These are phyloP conservation scores for Gisinianus flammeolus DNA, from an alignment of 2,888 invertebrate genomes.

Conservation along the genomic window DNA sequence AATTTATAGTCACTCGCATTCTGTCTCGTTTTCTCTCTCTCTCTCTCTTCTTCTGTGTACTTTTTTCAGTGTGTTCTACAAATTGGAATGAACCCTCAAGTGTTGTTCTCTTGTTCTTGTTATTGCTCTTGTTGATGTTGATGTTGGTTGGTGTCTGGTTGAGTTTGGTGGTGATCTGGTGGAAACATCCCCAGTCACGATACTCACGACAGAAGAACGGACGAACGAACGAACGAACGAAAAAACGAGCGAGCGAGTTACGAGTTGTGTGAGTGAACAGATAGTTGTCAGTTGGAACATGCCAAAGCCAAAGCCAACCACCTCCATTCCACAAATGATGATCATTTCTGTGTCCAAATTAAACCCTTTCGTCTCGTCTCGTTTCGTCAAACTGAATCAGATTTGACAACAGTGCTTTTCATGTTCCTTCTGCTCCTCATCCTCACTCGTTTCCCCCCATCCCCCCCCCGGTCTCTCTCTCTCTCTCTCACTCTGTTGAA, in stretches of 20 bases:
- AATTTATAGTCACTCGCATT: no score
- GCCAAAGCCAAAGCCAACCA: not conserved
- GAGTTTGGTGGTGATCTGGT: slow-evolving; percentile 28
- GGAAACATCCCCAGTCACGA: slow-evolving; percentile 37
- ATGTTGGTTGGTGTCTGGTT: not conserved
- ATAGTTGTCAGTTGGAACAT: slow-evolving; percentile 36
- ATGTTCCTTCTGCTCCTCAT: not conserved
- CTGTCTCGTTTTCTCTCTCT: no score
- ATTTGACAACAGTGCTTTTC: slow-evolving; percentile 33
- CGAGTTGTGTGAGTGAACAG: slow-evolving; percentile 22
- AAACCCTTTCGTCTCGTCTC: slow-evolving; percentile 37
- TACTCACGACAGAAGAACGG: slow-evolving; percentile 24
- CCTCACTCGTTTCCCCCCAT: not conserved
- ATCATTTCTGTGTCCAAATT: slow-evolving; percentile 39
- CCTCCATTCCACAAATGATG: no score
- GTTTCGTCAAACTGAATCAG: slow-evolving; percentile 26
- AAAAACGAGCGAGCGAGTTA: no score
- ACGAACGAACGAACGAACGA: not conserved
- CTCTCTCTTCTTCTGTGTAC: no score
- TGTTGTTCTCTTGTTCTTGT: no score
- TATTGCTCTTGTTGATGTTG: not conserved
- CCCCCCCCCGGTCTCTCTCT: not conserved
- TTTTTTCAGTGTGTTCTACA: no score
- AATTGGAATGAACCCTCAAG: not conserved
- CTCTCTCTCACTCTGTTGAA: slow-evolving; percentile 19